Percentiles rank a stretch among this genome's conserved stretches.
These are phyloP conservation scores for Hormiphora californensis DNA, from an alignment of 37 sponge, comb jelly and placozoan genomes.

Conservation along the genomic window DNA sequence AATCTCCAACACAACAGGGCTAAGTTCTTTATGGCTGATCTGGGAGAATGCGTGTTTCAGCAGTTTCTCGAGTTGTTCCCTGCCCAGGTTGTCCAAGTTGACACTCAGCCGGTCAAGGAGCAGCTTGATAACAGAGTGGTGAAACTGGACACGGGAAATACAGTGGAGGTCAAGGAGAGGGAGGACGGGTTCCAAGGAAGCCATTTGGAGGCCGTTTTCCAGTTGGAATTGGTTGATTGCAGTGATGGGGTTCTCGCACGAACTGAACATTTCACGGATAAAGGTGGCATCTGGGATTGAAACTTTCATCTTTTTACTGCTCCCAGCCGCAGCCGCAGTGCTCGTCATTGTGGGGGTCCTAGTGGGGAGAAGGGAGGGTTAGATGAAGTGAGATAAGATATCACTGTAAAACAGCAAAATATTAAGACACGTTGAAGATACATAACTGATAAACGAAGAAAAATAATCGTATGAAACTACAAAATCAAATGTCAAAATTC, in stretches of 20 bases:
- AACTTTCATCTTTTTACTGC: background rate
- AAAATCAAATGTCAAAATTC: no score
- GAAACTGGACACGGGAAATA: slow-evolving; percentile 61
- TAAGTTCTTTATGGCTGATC: slow-evolving; percentile 45
- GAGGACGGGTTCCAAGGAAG: slow-evolving; percentile 69
- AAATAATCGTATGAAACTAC: no score
- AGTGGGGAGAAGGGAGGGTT: no score
- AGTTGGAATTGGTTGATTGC: slow-evolving; percentile 65
- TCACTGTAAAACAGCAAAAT: no score
- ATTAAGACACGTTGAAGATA: no score
- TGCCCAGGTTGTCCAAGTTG: slow-evolving; percentile 58
- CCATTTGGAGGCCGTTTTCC: slow-evolving; percentile 61
- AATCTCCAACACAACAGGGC: slow-evolving; percentile 30
- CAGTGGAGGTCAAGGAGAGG: slow-evolving; percentile 87
- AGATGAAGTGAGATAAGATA: no score
- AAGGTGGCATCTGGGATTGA: slow-evolving; percentile 36
- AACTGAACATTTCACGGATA: slow-evolving; percentile 34
- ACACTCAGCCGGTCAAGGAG: slow-evolving; percentile 61
- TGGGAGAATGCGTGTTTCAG: slow-evolving; percentile 63
- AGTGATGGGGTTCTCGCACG: slow-evolving; percentile 58
- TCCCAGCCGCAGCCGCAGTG: no score
- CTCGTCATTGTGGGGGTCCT: no score
- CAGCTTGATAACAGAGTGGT: slow-evolving; percentile 62
- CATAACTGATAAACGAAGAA: no score
- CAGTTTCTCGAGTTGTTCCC: slow-evolving; percentile 60